Evolutionary conservation across 2,797 vertebrate genomes (phyloP), one percentile per base, ranked within the genome.

Genomic region (Neomorphus geoffroyi): DNA sequence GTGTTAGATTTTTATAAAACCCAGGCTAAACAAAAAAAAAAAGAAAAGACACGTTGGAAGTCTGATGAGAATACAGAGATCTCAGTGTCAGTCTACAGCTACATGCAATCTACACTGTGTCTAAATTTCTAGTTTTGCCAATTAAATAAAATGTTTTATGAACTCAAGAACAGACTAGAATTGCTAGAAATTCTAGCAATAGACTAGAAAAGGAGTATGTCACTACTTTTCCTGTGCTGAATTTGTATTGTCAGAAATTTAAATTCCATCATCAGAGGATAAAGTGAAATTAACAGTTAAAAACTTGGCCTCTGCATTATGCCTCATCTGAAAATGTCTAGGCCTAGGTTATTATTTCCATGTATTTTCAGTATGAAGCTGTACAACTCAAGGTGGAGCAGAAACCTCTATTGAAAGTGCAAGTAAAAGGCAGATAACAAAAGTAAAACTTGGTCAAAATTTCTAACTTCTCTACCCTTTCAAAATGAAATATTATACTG

Each of bases 211-310:
- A n/a, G 6, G 10, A 28, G 1, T 28, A 41, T 41, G 35, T 77
- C 24, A 15, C 14, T 66, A 9, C 6, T 66, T 58, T 22, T 70
- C 10, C 13, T 27, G 21, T 37, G 17, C 4, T 53, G 37, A 81
- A 57, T 5, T 27, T 17, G 4, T 62, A 14, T 54, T 57, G 5
- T 41, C 37, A 69, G 18, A 75, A 79, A 65, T 69, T 24, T 54
- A 69, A 61, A 18, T 77, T 35, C 28, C 19, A 46, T 18, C 3
- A 8, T 0, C 0, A 0, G 7, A 54, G 26, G 7, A 53, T 14
- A 62, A 86, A 73, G 80, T 18, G 3, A 56, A 77, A 67, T 64
- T 61, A 57, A 17, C 19, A 32, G 19, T 21, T 43, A 56, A 66
- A 88, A 74, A n/a, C 7, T 80, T 91, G 16, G 43, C 30, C 66